These are phyloP conservation scores for Tanytarsus gracilentus DNA, from an alignment of 2,888 invertebrate species.

Conservation along the genomic window DNA sequence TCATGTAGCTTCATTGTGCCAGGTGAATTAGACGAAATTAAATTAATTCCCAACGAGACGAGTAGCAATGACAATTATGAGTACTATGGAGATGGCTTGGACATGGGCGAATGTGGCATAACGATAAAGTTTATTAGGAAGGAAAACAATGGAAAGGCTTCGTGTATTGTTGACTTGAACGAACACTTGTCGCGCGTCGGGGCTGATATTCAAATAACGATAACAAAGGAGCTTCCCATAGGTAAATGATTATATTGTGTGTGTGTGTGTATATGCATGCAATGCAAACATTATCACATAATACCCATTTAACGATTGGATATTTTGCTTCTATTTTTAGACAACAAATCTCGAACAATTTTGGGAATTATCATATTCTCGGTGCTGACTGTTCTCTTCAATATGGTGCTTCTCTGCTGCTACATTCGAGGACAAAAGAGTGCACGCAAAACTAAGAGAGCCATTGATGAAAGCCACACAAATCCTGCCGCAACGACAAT, in stretches of 20 bases:
- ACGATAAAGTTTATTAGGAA: background rate
- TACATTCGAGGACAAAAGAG: background rate
- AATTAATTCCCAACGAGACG: background rate
- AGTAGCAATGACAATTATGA: background rate
- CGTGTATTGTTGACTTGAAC: background rate
- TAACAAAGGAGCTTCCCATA: background rate
- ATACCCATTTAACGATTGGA: background rate
- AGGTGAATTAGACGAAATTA: background rate
- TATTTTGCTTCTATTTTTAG: background rate
- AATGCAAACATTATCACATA: too few species aligned
- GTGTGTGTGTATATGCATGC: background rate
- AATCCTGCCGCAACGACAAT: background rate
- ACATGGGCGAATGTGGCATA: background rate
- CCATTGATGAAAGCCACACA: background rate
- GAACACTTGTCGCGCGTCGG: background rate
- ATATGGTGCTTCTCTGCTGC: background rate
- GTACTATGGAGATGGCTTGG: background rate
- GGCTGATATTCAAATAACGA: background rate
- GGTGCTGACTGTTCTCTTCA: background rate
- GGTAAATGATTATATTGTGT: background rate
- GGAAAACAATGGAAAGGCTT: background rate
- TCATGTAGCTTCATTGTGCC: background rate
- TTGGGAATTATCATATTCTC: background rate
- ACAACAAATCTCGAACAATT: constrained; percentile 1
- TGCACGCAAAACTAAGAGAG: background rate